phyloP scores from a whole-genome alignment of 2,888 invertebrate genomes.

The Coleophora deauratella region DNA sequence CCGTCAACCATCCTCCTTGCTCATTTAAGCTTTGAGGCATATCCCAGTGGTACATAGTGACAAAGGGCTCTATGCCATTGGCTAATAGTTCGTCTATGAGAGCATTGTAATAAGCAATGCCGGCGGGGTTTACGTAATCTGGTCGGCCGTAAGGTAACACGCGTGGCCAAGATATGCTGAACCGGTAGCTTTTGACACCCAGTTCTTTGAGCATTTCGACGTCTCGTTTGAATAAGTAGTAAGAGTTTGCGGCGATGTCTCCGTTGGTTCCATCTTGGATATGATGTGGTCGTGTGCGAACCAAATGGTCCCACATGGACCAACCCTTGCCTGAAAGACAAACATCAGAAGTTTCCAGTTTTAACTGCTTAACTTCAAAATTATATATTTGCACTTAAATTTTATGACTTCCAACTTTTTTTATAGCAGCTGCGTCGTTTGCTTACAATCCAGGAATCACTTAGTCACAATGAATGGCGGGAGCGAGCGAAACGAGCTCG shows the following conservation, averaged over 20 bases:
- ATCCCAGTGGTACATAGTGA: constrained; percentile 68
- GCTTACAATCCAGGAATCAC: no score
- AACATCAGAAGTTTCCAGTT: no score
- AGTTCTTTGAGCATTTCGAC: constrained; percentile 44
- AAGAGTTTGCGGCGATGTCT: constrained; percentile 71
- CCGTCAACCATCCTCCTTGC: constrained; percentile 61
- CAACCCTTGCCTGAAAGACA: constrained; percentile 59
- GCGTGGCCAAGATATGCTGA: constrained; percentile 75
- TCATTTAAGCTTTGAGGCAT: constrained; percentile 58
- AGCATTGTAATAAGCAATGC: constrained; percentile 76
- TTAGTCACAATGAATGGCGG: no score
- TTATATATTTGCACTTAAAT: no score
- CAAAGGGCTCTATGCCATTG: constrained; percentile 72
- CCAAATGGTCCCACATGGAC: constrained; percentile 74
- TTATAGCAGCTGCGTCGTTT: no score
- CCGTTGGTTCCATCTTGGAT: constrained; percentile 66
- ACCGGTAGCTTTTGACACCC: constrained; percentile 56
- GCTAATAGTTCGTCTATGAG: constrained; percentile 73
- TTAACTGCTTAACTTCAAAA: no score
- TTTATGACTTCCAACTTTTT: no score
- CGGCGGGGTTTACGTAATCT: constrained; percentile 62
- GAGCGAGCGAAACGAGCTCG: no score
- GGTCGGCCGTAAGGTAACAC: constrained; percentile 70
- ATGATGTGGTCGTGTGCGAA: constrained; percentile 48
- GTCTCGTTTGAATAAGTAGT: constrained; percentile 70